A percentile compares a stretch with the other conserved stretches of the same genome.
phyloP scores from a whole-genome alignment of 2,888 invertebrate species.

The Aquatica leii region DNA sequence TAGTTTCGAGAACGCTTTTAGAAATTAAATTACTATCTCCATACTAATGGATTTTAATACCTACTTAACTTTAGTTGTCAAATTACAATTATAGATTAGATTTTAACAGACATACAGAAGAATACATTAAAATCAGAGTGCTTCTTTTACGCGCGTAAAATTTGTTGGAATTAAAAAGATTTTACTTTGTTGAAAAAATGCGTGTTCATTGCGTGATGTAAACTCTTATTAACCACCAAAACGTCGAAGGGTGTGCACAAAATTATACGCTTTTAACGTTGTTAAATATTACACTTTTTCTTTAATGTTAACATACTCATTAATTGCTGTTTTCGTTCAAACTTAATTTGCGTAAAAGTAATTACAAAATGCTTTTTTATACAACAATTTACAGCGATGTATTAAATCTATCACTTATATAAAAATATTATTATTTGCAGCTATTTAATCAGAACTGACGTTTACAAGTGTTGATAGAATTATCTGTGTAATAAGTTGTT shows the following conservation, averaged over 20 bases:
- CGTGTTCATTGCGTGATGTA: constrained; percentile 10
- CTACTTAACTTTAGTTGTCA: constrained; percentile 10
- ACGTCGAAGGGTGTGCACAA: constrained; percentile 8
- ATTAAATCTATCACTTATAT: too few relatives aligned
- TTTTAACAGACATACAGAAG: background rate
- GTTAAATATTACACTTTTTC: constrained; percentile 7
- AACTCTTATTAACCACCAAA: constrained; percentile 9
- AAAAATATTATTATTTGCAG: too few relatives aligned
- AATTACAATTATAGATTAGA: constrained; percentile 4
- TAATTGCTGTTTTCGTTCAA: too few relatives aligned
- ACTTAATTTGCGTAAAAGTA: too few relatives aligned
- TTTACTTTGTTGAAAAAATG: background rate
- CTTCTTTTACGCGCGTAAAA: too few relatives aligned
- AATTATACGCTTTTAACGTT: constrained; percentile 11
- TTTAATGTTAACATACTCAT: too few relatives aligned
- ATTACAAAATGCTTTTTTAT: too few relatives aligned
- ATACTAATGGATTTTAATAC: constrained; percentile 12
- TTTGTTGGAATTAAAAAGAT: too few relatives aligned
- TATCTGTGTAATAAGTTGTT: too few relatives aligned
- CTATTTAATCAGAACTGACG: too few relatives aligned
- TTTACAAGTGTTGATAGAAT: too few relatives aligned
- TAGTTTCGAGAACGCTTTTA: constrained; percentile 13
- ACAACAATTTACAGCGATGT: too few relatives aligned
- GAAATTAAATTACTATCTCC: constrained; percentile 11
- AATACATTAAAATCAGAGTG: background rate